phyloP scores from a whole-genome alignment of 2,888 invertebrate genomes.

The Lampropteryx suffumata region DNA sequence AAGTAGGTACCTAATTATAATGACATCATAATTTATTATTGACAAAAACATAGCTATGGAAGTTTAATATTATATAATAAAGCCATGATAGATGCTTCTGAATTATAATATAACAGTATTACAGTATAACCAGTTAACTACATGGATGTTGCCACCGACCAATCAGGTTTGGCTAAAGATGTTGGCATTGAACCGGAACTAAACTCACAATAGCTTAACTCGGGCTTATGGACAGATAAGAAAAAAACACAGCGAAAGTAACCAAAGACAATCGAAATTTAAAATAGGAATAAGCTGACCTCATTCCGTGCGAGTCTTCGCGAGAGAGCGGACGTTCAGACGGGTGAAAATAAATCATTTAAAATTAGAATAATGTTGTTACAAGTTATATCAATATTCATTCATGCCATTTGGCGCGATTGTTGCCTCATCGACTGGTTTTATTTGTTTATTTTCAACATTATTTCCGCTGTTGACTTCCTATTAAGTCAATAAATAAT shows the following conservation, averaged over 20 bases:
- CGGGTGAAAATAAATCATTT: slow-evolving; percentile 65
- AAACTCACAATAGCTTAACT: slow-evolving; percentile 31
- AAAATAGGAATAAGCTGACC: slow-evolving; percentile 76
- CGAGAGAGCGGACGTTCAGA: slow-evolving; percentile 57
- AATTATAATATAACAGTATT: slow-evolving; percentile 26
- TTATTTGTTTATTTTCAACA: not conserved
- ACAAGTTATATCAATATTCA: slow-evolving; percentile 39
- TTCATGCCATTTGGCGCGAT: slow-evolving; percentile 32
- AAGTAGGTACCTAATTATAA: too few relatives aligned
- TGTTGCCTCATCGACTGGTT: not conserved
- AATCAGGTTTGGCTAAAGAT: slow-evolving; percentile 28
- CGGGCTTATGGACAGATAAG: slow-evolving; percentile 22
- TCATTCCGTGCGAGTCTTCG: slow-evolving; percentile 67
- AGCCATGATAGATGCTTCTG: slow-evolving; percentile 13
- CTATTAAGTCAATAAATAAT: slow-evolving; percentile 8
- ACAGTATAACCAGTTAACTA: slow-evolving; percentile 20
- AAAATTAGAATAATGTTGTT: slow-evolving; percentile 50
- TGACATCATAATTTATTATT: too few relatives aligned
- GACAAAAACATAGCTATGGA: too few relatives aligned
- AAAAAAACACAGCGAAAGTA: slow-evolving; percentile 63
- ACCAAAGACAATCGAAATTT: slow-evolving; percentile 68
- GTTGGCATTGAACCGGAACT: slow-evolving; percentile 43
- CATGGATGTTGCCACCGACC: slow-evolving; percentile 16
- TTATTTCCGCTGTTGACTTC: not conserved
- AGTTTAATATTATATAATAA: slow-evolving; percentile 17